A percentile compares a stretch with the other conserved stretches of the same genome.
Conservation (phyloP, 1,140 invertebrate species). For the Cyclina sinensis region DNA sequence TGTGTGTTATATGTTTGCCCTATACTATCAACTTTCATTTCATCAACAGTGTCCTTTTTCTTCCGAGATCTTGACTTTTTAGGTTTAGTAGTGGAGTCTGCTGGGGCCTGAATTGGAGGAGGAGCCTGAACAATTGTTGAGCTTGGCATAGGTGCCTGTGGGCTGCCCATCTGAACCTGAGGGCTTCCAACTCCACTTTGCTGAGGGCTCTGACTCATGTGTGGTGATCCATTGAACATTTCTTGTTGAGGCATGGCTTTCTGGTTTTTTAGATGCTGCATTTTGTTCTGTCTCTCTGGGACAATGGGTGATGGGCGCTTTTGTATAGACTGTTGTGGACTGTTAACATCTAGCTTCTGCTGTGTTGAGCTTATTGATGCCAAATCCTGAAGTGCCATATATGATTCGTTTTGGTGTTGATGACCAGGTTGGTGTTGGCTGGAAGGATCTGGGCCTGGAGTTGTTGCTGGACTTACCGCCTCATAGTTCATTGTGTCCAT, state of each 20-base stretch:
- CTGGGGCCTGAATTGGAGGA: slow-evolving; percentile 80
- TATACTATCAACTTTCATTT: slow-evolving; percentile 32
- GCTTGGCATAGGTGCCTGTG: slow-evolving; percentile 73
- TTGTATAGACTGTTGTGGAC: slow-evolving; percentile 39
- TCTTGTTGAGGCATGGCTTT: slow-evolving; percentile 29
- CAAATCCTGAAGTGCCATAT: slow-evolving; percentile 76
- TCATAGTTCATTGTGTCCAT: slow-evolving; percentile 79
- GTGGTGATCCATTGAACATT: slow-evolving; percentile 64
- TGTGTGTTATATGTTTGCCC: slow-evolving; percentile 30
- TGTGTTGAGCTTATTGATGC: slow-evolving; percentile 70
- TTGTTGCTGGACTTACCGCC: slow-evolving; percentile 81
- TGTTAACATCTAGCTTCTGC: slow-evolving; percentile 61
- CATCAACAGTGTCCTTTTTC: slow-evolving; percentile 73
- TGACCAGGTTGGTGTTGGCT: slow-evolving; percentile 50
- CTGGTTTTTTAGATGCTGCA: slow-evolving; percentile 36
- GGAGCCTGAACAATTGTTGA: slow-evolving; percentile 73
- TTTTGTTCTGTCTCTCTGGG: slow-evolving; percentile 41
- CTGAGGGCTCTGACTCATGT: slow-evolving; percentile 77
- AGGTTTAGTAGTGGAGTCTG: slow-evolving; percentile 85
- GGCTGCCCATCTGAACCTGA: slow-evolving; percentile 70
- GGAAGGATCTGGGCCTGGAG: slow-evolving; percentile 59
- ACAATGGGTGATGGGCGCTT: slow-evolving; percentile 53
- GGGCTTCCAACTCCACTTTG: slow-evolving; percentile 75
- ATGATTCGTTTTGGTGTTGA: slow-evolving; percentile 72
- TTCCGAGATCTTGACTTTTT: slow-evolving; percentile 78